Evolutionary conservation across 2,113 vertebrate genomes (phyloP).

Genomic region (Urocitellus parryii): DNA sequence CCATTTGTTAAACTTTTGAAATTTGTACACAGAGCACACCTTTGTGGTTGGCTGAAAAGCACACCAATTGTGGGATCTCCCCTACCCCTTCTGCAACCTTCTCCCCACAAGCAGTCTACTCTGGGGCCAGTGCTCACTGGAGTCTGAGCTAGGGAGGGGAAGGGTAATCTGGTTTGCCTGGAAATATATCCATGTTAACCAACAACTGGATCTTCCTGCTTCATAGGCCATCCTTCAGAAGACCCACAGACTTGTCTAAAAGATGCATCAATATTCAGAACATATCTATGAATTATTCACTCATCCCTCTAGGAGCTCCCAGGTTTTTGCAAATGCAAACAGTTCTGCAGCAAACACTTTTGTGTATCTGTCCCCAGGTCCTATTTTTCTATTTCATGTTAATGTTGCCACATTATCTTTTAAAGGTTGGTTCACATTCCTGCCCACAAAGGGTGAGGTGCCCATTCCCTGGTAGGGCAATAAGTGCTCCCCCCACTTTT

Average conservation of each 20-base stretch:
- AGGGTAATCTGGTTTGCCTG: neutral
- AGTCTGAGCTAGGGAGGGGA: neutral
- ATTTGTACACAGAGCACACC: neutral
- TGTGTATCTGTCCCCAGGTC: neutral
- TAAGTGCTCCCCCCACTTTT: rapidly evolving
- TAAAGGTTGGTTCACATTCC: neutral
- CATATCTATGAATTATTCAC: neutral
- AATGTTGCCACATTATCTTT: neutral
- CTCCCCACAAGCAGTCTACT: too few species aligned
- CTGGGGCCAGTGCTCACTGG: neutral
- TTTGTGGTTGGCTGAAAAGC: neutral
- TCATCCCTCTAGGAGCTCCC: neutral
- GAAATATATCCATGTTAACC: neutral
- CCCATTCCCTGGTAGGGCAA: neutral
- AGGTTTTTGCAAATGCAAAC: neutral
- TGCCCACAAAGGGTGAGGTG: neutral
- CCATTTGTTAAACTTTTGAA: neutral
- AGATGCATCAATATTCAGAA: neutral
- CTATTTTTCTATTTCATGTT: neutral
- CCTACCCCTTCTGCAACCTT: neutral
- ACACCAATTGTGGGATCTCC: neutral
- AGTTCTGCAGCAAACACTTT: neutral
- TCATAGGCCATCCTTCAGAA: neutral
- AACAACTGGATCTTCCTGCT: neutral
- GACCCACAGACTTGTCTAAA: neutral